Conservation (phyloP, 2,113 vertebrate species). For the Polyodon spathula region DNA sequence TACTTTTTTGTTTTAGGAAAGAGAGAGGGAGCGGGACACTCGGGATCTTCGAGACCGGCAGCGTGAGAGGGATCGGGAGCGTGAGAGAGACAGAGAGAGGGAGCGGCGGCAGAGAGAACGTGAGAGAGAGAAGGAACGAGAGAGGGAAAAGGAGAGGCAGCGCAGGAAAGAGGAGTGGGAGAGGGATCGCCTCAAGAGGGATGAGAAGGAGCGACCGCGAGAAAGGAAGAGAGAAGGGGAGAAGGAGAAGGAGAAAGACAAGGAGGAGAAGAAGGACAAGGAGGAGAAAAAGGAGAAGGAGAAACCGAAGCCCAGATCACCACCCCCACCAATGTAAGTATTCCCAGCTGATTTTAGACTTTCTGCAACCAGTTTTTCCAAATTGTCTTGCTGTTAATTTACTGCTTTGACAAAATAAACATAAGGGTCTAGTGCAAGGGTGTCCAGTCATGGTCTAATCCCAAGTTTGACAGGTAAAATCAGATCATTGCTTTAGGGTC, state of each 20-base stretch:
- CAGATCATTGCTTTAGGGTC: too few species aligned
- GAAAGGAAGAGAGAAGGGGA: conserved; percentile 70
- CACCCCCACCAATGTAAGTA: conserved; percentile 70
- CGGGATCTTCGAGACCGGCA: background rate
- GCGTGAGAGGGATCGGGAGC: conserved; percentile 56
- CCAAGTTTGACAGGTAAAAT: too few species aligned
- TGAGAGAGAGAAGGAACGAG: conserved; percentile 72
- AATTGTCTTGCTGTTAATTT: too few species aligned
- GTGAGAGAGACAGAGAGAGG: conserved; percentile 68
- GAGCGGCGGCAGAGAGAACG: conserved; percentile 72
- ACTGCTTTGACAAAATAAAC: too few species aligned
- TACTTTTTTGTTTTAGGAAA: conserved; percentile 53
- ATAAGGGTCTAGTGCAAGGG: too few species aligned
- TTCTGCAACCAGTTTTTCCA: too few species aligned
- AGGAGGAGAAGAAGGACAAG: too few species aligned
- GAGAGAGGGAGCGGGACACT: conserved; percentile 54
- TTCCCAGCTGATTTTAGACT: too few species aligned
- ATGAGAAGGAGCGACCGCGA: conserved; percentile 82
- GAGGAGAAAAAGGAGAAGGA: conserved; percentile 89
- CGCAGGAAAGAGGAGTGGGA: conserved; percentile 82
- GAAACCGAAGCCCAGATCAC: conserved; percentile 73
- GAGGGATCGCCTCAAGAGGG: conserved; percentile 70
- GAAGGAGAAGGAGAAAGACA: conserved; percentile 79
- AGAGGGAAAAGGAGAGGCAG: conserved; percentile 77
- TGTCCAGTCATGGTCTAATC: too few species aligned